phyloP scores from a whole-genome alignment of 2,797 vertebrate genomes.

The Brotula barbata region DNA sequence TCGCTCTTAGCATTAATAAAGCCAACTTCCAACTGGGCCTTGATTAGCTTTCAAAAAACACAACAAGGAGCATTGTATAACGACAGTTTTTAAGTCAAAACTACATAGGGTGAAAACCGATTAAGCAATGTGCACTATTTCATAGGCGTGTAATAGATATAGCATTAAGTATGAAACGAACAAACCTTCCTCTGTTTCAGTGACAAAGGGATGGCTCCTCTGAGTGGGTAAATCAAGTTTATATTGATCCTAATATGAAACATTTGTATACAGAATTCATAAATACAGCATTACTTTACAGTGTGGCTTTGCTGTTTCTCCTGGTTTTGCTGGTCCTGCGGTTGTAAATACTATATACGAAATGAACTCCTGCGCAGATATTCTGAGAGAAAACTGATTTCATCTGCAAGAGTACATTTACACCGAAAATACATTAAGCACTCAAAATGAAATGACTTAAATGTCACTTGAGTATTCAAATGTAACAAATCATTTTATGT shows the following conservation, averaged over 20 bases:
- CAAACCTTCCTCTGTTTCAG: not conserved
- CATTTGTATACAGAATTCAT: too few species aligned
- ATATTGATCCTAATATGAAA: too few species aligned
- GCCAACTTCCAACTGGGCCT: slow-evolving; percentile 16
- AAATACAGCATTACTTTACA: too few species aligned
- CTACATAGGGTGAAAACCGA: slow-evolving; percentile 23
- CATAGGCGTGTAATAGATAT: slow-evolving; percentile 16
- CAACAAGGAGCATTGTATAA: not conserved
- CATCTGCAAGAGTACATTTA: too few species aligned
- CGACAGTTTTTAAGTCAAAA: slow-evolving; percentile 19
- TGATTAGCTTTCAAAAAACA: slow-evolving; percentile 14
- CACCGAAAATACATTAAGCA: not conserved
- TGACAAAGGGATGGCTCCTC: not conserved
- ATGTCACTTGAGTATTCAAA: slow-evolving; percentile 13
- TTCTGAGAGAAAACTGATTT: too few species aligned
- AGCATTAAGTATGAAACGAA: slow-evolving; percentile 14
- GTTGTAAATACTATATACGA: too few species aligned
- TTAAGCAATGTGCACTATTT: slow-evolving; percentile 29
- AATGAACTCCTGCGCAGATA: too few species aligned
- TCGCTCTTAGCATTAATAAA: slow-evolving; percentile 16
- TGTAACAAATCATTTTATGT: slow-evolving; percentile 20
- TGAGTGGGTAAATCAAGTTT: not conserved
- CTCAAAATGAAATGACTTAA: not conserved
- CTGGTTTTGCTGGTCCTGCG: too few species aligned
- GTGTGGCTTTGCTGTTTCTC: too few species aligned